These are phyloP conservation scores for Pristionchus arcanus DNA, from an alignment of 2,888 invertebrate species.

Conservation along the genomic window DNA sequence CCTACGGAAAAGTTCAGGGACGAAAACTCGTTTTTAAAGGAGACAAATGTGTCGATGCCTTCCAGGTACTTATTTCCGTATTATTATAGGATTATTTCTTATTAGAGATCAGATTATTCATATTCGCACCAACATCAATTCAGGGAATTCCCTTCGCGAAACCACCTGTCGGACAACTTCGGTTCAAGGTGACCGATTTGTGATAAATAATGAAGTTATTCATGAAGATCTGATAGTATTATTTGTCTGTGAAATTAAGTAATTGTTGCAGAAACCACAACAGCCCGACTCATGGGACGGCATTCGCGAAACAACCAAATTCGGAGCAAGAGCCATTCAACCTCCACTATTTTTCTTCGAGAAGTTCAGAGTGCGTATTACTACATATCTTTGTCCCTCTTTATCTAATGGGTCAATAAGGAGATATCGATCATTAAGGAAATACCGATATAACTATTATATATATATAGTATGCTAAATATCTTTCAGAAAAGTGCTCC, in stretches of 20 bases:
- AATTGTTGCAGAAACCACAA: conserved; percentile 59
- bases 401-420: too few relatives aligned
- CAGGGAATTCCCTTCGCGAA: conserved; percentile 54
- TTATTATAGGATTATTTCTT: too few relatives aligned
- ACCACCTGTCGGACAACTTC: conserved; percentile 19
- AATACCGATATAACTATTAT: neutral
- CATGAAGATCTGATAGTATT: neutral
- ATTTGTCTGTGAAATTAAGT: neutral
- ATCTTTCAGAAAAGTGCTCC: conserved; percentile 12
- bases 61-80: neutral
- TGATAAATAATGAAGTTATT: neutral
- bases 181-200: conserved; percentile 37
- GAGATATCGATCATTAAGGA: too few relatives aligned
- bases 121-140: neutral
- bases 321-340: conserved; percentile 62
- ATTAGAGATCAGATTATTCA: too few relatives aligned
- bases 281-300: conserved; percentile 65
- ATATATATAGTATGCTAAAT: too few relatives aligned
- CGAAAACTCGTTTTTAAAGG: neutral
- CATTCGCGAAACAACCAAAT: conserved; percentile 60
- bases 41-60: conserved; percentile 30
- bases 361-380: neutral
- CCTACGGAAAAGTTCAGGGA: conserved; percentile 11
- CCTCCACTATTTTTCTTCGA: conserved; percentile 56
- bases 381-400: neutral